Evolutionary conservation across 2,888 invertebrate species (phyloP).

Genomic region (Graphium colonna): DNA sequence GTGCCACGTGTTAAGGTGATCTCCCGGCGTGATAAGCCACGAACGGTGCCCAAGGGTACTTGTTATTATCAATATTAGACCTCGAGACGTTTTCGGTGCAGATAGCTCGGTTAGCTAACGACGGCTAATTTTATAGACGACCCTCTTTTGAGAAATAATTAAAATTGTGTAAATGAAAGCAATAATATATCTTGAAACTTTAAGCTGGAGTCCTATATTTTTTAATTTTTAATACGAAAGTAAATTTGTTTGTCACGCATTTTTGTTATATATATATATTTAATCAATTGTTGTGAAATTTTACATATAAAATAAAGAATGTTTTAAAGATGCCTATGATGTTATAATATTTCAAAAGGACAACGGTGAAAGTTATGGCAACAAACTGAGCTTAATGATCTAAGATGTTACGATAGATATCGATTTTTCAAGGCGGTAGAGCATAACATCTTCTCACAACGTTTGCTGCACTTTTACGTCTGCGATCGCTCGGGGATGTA

Average conservation of each 20-base stretch:
- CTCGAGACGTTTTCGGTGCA: constrained; percentile 4
- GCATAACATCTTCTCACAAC: too few relatives aligned
- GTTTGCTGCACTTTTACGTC: too few relatives aligned
- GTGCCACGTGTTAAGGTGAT: constrained; percentile 2
- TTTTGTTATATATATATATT: too few relatives aligned
- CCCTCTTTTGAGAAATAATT: not conserved
- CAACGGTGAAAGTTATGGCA: too few relatives aligned
- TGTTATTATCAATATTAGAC: constrained; percentile 8
- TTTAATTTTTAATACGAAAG: not conserved
- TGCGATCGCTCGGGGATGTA: too few relatives aligned
- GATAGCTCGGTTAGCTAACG: not conserved
- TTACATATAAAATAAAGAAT: too few relatives aligned
- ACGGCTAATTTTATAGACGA: not conserved
- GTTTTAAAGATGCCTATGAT: too few relatives aligned
- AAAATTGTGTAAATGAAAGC: not conserved
- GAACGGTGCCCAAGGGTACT: constrained; percentile 2
- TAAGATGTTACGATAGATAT: too few relatives aligned
- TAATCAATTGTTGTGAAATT: too few relatives aligned
- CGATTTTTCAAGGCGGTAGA: too few relatives aligned
- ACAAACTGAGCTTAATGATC: too few relatives aligned
- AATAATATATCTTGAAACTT: not conserved
- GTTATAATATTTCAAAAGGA: too few relatives aligned
- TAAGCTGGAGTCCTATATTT: not conserved
- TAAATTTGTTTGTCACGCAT: not conserved
- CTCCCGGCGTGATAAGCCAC: constrained; percentile 12